Conservation (phyloP, 2,888 invertebrate genomes). For the Pomacea canaliculata region DNA sequence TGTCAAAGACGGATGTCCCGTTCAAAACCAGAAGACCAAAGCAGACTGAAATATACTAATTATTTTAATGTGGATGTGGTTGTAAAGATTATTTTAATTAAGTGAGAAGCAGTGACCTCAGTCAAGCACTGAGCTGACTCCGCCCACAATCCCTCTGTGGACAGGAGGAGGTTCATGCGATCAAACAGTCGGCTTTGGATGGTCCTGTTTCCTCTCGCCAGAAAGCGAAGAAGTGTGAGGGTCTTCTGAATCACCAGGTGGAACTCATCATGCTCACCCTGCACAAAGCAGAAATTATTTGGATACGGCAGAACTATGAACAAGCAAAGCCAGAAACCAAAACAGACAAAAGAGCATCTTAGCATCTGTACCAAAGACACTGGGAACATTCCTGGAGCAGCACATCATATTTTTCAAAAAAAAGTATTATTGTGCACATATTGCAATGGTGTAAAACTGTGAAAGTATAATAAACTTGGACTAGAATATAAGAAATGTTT, state of each 20-base stretch:
- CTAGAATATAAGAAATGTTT: slow-evolving; percentile 18
- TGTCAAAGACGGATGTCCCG: too few relatives aligned
- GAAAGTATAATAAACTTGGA: too few relatives aligned
- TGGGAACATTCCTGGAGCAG: too few relatives aligned
- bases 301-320: not conserved
- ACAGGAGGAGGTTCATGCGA: slow-evolving; percentile 61
- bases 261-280: slow-evolving; percentile 65
- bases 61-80: too few relatives aligned
- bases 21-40: too few relatives aligned
- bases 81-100: too few relatives aligned
- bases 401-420: too few relatives aligned
- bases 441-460: too few relatives aligned
- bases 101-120: slow-evolving; percentile 38
- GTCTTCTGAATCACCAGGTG: slow-evolving; percentile 59
- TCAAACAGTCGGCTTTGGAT: slow-evolving; percentile 67
- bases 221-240: slow-evolving; percentile 55
- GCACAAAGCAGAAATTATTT: not conserved
- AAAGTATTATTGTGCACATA: too few relatives aligned
- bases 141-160: slow-evolving; percentile 61
- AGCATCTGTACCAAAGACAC: too few relatives aligned
- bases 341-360: too few relatives aligned
- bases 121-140: slow-evolving; percentile 62
- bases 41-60: too few relatives aligned
- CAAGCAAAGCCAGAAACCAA: not conserved
- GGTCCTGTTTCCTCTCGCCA: slow-evolving; percentile 60